Base-by-base conservation (phyloP, 2,113 vertebrate genomes). In the Nothocercus nigrocapillus region DNA sequence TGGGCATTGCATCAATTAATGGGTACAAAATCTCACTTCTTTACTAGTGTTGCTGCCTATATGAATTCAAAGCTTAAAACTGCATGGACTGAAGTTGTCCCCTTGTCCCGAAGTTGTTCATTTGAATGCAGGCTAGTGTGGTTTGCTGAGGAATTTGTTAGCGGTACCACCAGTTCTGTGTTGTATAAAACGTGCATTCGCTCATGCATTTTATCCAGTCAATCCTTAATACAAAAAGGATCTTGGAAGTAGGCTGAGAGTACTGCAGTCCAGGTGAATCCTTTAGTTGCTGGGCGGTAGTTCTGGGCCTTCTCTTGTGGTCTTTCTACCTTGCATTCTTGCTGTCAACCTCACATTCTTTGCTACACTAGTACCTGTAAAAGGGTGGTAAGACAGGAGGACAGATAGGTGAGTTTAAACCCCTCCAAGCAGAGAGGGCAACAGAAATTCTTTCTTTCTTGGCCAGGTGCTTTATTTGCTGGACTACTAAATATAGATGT, bases 341-440 rank as follows among this genome's bases (percentile, higher is more conserved):
- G 47, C 19, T 66, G 24, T 68, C 58, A 62, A 32, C 53, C 1
- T 0, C 34, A 14, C 1, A 0, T n/a, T 32, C 54, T 58, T 58
- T 58, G 28, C 30, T 49, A 38, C 16, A 62, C 19, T 15, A 66
- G 7, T 32, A 53, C 22, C 40, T 73, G 20, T 47, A 20, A 66
- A 76, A 85, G 61, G 36, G 12, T 27, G 49, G 59, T 64, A 61
- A 36, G 24, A 7, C 24, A 10, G 13, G 47, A 36, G 27, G 21
- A 21, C 17, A 40, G 5, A 12, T 42, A 59, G 4, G 4, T 5
- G 56, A 53, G 2, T 69, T 54, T 22, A 68, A 64, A 47, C 61
- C 13, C 6, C 4, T n/a, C 11, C 47, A 32, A 44, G 16, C 58
- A 72, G 42, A 86, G 45, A 49, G 72, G 32, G 34, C 38, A 51